Conservation (phyloP, 2,888 invertebrate genomes). For the Rotaria magnacalcarata region DNA sequence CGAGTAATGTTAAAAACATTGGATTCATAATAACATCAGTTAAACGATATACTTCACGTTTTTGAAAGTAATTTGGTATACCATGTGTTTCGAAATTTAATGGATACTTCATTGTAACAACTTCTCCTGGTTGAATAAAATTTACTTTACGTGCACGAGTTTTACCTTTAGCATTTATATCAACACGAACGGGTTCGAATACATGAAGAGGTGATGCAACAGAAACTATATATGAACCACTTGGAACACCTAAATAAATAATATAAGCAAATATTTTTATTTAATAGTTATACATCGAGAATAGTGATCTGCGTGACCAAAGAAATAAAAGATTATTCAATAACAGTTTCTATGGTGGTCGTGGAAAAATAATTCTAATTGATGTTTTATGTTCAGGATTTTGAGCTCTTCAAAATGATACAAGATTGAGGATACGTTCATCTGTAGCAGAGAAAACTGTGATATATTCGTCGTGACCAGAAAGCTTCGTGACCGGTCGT, state of each 20-base stretch:
- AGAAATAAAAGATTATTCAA: too few species aligned
- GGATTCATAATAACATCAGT: slow-evolving; percentile 44
- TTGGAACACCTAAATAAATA: slow-evolving; percentile 64
- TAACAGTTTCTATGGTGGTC: too few species aligned
- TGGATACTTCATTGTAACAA: slow-evolving; percentile 58
- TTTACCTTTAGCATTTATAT: slow-evolving; percentile 94
- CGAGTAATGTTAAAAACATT: slow-evolving; percentile 44
- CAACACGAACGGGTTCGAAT: slow-evolving; percentile 89
- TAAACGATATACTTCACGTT: slow-evolving; percentile 44
- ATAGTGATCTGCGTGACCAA: too few species aligned
- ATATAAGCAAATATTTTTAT: background rate
- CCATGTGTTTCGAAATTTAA: slow-evolving; percentile 45
- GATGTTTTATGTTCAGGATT: too few species aligned
- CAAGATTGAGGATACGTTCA: too few species aligned
- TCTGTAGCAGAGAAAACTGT: too few species aligned
- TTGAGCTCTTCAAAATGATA: too few species aligned
- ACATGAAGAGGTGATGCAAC: slow-evolving; percentile 80
- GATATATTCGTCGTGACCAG: too few species aligned
- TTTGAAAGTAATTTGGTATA: slow-evolving; percentile 45
- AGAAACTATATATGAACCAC: slow-evolving; percentile 89
- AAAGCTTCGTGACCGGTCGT: too few species aligned
- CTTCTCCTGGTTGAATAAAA: slow-evolving; percentile 81
- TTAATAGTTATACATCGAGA: background rate
- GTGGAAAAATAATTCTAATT: too few species aligned
- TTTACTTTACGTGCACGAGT: slow-evolving; percentile 88